These are phyloP conservation scores for Haemorhous mexicanus DNA, from an alignment of 2,113 vertebrate genomes.

Conservation along the genomic window DNA sequence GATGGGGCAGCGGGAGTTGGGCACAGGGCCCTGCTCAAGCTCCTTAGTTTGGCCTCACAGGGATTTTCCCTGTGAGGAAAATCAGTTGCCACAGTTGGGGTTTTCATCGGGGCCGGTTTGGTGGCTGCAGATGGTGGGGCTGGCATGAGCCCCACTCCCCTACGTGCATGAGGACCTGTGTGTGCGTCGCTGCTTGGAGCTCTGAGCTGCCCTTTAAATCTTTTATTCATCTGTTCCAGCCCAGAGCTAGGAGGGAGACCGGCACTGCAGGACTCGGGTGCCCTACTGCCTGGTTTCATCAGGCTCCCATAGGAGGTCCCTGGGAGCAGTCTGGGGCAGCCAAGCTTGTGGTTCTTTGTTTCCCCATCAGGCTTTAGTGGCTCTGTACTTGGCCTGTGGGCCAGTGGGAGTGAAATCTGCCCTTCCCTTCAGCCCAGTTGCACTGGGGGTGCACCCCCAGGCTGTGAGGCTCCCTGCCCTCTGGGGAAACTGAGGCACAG, in stretches of 20 bases:
- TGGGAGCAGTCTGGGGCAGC: background rate
- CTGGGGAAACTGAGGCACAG: background rate
- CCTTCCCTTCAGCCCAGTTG: background rate
- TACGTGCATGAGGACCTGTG: fast-evolving
- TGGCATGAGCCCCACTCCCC: fast-evolving
- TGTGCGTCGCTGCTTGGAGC: fast-evolving
- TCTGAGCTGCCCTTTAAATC: background rate
- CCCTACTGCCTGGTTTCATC: background rate
- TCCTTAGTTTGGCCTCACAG: background rate
- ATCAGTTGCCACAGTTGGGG: background rate
- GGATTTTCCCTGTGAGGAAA: background rate
- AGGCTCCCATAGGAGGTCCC: fast-evolving
- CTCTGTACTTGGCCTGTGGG: background rate
- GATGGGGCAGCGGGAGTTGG: background rate
- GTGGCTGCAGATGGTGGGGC: background rate
- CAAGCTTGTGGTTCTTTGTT: background rate
- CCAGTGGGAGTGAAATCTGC: background rate
- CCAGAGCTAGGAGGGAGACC: background rate
- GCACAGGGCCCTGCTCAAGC: fast-evolving
- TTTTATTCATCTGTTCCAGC: background rate
- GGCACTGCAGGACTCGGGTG: fast-evolving
- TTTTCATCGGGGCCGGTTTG: fast-evolving
- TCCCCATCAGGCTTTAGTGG: background rate
- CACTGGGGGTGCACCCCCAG: background rate
- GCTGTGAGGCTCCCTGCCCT: background rate